Evolutionary conservation across 2,888 invertebrate genomes (phyloP).

Genomic region (Elmis aenea): DNA sequence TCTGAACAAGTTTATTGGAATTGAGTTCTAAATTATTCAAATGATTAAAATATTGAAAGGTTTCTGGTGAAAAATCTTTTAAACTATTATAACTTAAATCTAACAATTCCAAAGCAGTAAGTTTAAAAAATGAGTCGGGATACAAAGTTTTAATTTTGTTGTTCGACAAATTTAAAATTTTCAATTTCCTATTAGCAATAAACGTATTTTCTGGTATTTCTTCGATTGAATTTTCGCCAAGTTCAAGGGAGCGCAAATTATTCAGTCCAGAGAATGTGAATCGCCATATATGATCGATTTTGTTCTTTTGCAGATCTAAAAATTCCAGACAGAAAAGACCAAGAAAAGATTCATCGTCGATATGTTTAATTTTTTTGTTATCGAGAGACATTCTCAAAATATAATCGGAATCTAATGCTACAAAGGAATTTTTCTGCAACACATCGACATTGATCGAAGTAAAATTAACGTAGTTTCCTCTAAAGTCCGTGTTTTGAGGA

Average conservation of each 20-base stretch:
- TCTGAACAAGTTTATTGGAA: constrained; percentile 24
- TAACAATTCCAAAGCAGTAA: constrained; percentile 19
- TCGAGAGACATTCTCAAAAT: constrained; percentile 29
- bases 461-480: constrained; percentile 32
- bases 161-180: constrained; percentile 20
- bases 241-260: constrained; percentile 23
- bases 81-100: constrained; percentile 24
- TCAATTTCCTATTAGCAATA: constrained; percentile 11
- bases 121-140: constrained; percentile 16
- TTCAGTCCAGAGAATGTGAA: constrained; percentile 22
- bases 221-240: constrained; percentile 24
- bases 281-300: constrained; percentile 22
- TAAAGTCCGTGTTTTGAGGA: constrained; percentile 14
- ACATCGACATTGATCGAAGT: constrained; percentile 13
- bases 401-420: constrained; percentile 29
- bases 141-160: constrained; percentile 20
- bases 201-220: constrained; percentile 22
- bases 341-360: constrained; percentile 33
- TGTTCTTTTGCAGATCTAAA: constrained; percentile 32
- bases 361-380: constrained; percentile 25
- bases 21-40: constrained; percentile 26
- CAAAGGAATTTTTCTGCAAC: constrained; percentile 31
- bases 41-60: constrained; percentile 15
- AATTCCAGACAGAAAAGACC: constrained; percentile 30
- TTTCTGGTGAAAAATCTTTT: constrained; percentile 9